phyloP scores from a whole-genome alignment of 2,113 vertebrate genomes.

The Ptilorrhoa leucosticta region DNA sequence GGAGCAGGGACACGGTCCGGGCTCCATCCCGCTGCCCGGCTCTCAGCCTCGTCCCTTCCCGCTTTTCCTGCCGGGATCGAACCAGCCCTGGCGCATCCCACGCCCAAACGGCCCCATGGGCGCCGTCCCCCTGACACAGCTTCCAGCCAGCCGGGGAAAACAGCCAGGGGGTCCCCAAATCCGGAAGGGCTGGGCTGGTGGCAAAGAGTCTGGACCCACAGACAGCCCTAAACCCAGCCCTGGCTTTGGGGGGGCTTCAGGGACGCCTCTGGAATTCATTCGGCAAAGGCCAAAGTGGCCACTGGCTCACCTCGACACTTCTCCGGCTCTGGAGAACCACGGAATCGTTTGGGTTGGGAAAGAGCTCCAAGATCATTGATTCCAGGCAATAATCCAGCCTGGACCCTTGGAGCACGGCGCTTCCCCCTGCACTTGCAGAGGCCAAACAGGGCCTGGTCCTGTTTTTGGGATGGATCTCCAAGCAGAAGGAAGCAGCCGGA shows the following conservation, averaged over 20 bases:
- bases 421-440: no score
- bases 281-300: background rate
- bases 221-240: background rate
- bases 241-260: accelerated
- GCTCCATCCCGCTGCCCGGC: background rate
- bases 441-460: accelerated
- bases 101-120: accelerated
- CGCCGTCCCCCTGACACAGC: accelerated
- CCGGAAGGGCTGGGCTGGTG: accelerated
- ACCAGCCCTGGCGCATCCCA: background rate
- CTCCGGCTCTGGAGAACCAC: background rate
- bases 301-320: accelerated
- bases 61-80: background rate
- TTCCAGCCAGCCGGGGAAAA: background rate
- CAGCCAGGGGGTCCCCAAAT: background rate
- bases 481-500: accelerated
- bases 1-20: background rate
- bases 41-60: background rate
- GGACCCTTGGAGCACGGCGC: accelerated
- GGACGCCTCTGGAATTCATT: accelerated
- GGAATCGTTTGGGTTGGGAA: background rate
- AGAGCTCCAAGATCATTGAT: background rate
- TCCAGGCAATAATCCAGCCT: background rate
- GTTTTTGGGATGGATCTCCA: accelerated
- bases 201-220: background rate